phyloP scores from a whole-genome alignment of 2,113 vertebrate species.

The Crotophaga sulcirostris region DNA sequence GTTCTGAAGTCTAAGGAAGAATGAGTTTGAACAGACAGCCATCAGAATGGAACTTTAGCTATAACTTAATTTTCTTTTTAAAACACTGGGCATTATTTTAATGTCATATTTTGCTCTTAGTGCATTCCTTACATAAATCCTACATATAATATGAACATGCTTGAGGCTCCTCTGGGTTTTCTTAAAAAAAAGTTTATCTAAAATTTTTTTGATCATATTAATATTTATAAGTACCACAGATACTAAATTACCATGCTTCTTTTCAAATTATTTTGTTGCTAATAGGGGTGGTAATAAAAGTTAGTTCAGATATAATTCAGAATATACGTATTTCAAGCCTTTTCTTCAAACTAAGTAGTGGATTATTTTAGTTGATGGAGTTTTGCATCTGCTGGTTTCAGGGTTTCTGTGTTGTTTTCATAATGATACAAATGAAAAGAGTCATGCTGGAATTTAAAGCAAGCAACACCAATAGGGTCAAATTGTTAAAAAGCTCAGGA shows the following conservation, averaged over 20 bases:
- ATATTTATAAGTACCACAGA: not conserved
- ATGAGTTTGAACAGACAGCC: not conserved
- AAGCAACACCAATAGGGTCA: not conserved
- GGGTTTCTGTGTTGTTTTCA: not conserved
- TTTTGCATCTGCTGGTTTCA: conserved; percentile 5
- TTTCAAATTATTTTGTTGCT: not conserved
- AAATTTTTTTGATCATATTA: not conserved
- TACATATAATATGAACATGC: rapidly evolving
- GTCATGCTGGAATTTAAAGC: not conserved
- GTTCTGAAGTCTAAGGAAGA: not conserved
- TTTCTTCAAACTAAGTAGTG: not conserved
- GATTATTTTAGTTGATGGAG: not conserved
- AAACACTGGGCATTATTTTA: not conserved
- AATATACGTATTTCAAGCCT: not conserved
- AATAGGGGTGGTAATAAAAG: not conserved
- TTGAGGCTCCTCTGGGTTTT: not conserved
- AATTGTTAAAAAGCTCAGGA: not conserved
- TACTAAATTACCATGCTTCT: not conserved
- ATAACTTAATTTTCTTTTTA: not conserved
- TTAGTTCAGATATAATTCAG: not conserved
- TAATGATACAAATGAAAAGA: not conserved
- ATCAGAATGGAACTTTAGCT: not conserved
- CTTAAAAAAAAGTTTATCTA: not conserved
- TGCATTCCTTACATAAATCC: not conserved
- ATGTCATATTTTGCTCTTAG: not conserved